Base-by-base conservation (phyloP, 2,888 invertebrate genomes). In the Stenodema calcarata region DNA sequence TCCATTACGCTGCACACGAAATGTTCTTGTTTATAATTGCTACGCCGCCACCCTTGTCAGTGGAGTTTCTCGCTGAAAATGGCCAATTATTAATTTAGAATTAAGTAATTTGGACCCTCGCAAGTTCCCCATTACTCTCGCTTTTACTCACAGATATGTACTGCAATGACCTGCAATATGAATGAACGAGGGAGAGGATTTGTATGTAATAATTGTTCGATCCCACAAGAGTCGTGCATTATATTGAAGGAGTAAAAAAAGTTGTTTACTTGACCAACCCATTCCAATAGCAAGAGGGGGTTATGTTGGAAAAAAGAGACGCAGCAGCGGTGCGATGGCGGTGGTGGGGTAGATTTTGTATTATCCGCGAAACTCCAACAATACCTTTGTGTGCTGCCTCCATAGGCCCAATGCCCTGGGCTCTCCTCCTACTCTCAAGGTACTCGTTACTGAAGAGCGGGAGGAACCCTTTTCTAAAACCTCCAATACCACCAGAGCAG, bases 311-410 rank as follows among this genome's bases (percentile, higher is more conserved):
- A 69, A n/a, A 54, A 81, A 81, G 27, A 62, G 54, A 62, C 47
- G 47, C 3, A 27, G 28, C 27, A 81, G 18, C 44, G 44, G 79
- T 41, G n/a, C n/a, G 23, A 47, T 27, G 47, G 82, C 3, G 41
- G 62, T n/a, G n/a, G 69, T 9, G 82, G 3, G 30, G 42, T 35
- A 69, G 35, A 69, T 69, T 82, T 42, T 12, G 82, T 82, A 82
- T 82, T 82, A 82, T 81, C 28, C 69, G 27, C 35, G 23, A 35
- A 12, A 11, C 18, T 27, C 80, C 41, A 35, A 82, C 82, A 82
- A 82, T 82, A 82, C 82, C 82, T 82, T 82, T 82, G 82, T 82
- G 82, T 69, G 82, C 69, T 82, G 70, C 82, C 70, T 28, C 47
- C 50, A 42, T 47, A 12, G 42, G 14, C 14, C 82, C 69, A 69